Conservation (phyloP, 2,113 vertebrate genomes). For the Vulpes lagopus region DNA sequence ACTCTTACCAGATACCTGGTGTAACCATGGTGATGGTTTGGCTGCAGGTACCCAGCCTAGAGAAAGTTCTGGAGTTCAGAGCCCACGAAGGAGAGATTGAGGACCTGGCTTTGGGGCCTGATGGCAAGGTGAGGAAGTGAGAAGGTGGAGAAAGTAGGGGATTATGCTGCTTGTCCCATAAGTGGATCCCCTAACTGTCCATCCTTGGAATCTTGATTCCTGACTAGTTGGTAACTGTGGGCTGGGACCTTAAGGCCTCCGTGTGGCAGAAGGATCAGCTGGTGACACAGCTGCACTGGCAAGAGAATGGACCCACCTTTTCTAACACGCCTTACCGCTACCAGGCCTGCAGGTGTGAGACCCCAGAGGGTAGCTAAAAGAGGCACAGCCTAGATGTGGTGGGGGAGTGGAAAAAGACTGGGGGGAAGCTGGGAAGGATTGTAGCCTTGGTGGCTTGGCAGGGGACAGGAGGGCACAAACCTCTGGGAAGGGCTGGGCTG, state of each 20-base stretch:
- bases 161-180: not conserved
- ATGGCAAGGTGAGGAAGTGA: constrained; percentile 91
- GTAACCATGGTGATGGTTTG: not conserved
- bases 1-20: not conserved
- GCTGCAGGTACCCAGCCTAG: constrained; percentile 93
- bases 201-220: constrained; percentile 61
- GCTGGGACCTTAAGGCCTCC: constrained; percentile 93
- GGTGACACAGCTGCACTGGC: constrained; percentile 91
- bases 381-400: not conserved
- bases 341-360: constrained; percentile 93
- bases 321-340: constrained; percentile 93
- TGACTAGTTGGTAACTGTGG: constrained; percentile 93
- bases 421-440: not conserved
- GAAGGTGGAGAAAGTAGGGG: not conserved
- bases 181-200: constrained; percentile 50
- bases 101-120: constrained; percentile 92
- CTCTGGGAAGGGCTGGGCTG: not conserved
- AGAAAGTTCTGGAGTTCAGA: constrained; percentile 93
- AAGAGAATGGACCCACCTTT: constrained; percentile 92
- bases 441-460: not conserved
- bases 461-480: not conserved
- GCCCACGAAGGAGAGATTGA: constrained; percentile 95
- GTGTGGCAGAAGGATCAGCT: constrained; percentile 95
- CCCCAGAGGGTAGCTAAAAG: not conserved
- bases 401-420: not conserved